Evolutionary conservation across 2,888 invertebrate genomes (phyloP).

Genomic region (Dione vanillae): DNA sequence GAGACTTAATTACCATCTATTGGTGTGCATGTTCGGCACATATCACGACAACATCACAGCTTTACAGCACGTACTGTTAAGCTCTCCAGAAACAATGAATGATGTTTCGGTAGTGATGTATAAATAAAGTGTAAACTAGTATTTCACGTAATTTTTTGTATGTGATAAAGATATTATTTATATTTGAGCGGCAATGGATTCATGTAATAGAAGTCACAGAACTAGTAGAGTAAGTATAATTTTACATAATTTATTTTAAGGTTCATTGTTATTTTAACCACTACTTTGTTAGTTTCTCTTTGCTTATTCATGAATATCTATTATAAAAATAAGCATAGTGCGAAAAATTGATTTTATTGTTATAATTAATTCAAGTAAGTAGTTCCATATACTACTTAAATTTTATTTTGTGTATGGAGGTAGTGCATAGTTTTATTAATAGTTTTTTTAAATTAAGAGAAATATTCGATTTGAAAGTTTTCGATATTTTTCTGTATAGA

Average conservation of each 20-base stretch:
- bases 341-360: too few species aligned
- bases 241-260: neutral
- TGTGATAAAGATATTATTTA: conserved; percentile 2
- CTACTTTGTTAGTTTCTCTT: neutral
- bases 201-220: conserved; percentile 1
- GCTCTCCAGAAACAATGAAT: conserved; percentile 50
- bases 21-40: conserved; percentile 60
- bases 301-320: neutral
- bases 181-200: conserved; percentile 2
- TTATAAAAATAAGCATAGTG: too few species aligned
- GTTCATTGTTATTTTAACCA: neutral
- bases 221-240: conserved; percentile 46
- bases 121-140: conserved; percentile 24
- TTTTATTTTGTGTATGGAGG: neutral
- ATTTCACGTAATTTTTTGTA: neutral
- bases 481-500: neutral
- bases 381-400: too few species aligned
- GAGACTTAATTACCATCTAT: conserved; percentile 60
- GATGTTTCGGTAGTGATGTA: conserved; percentile 49
- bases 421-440: neutral
- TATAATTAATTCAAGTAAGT: too few species aligned
- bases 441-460: neutral
- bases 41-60: conserved; percentile 53
- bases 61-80: conserved; percentile 55
- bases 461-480: neutral